Evolutionary conservation across 2,113 vertebrate genomes (phyloP), one percentile per base, ranked within the genome.

Genomic region (Salvator merianae): DNA sequence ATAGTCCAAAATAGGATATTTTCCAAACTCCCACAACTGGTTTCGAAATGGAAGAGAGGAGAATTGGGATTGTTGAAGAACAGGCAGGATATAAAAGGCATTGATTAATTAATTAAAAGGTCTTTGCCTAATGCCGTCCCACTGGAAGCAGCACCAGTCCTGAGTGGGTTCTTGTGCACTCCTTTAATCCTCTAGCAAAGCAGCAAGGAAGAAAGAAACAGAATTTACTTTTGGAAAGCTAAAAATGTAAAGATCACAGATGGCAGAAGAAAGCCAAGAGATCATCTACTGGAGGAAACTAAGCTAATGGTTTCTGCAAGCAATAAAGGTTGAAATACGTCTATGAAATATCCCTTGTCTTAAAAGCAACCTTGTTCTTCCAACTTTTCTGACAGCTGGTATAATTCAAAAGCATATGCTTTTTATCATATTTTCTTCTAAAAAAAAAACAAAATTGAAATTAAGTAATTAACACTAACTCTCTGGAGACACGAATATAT

Each of bases 371-470:
- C 53, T 55, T 92, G 90, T 91, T 88, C 86, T 91, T 90, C 88
- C 88, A 91, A 93, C 92, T 86, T 94, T 92, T 93, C 91, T 92
- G 92, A 93, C 91, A 94, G 93, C 89, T 94, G 91, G 87, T 87
- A 93, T 84, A 92, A 72, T 81, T 85, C 81, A 77, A 94, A 93
- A 91, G 89, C 91, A 94, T 89, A 94, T 89, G 89, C 20, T 85
- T 88, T 93, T 93, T 43, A 88, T 94, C 66, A 32, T 10, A 91
- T 66, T 89, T 88, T 79, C 84, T 92, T 30, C 28, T 38, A 63
- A 36, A 36, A 93, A 92, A 94, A 94, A 95, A 94, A 94, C 95
- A 86, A 92, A 90, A 93, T 68, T 92, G 92, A 93, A 78, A 95
- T 91, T 92, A 88, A 93, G 85, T 94, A 94, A 93, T 93, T 94